phyloP scores from a whole-genome alignment of 2,888 invertebrate genomes.

The Cyaniris semiargus region DNA sequence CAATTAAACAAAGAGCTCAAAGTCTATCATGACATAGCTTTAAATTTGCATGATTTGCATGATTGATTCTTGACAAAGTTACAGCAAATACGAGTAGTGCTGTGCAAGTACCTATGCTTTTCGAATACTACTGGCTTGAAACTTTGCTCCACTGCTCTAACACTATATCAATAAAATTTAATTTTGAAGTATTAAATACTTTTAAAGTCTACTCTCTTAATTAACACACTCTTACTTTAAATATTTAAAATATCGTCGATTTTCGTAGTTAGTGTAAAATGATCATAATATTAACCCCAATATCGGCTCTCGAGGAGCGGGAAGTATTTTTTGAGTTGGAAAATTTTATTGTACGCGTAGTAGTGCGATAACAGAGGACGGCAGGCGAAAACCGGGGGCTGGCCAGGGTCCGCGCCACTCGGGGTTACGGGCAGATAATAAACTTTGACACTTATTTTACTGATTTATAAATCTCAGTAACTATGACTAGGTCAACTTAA shows the following conservation, averaged over 20 bases:
- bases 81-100: not conserved
- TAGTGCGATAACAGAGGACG: slow-evolving; percentile 17
- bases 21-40: too few species aligned
- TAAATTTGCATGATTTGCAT: not conserved
- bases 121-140: too few species aligned
- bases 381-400: slow-evolving; percentile 2
- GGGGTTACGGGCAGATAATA: not conserved
- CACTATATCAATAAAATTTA: too few species aligned
- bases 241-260: too few species aligned
- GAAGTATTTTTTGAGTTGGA: slow-evolving; percentile 26
- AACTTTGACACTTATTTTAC: not conserved
- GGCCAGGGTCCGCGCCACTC: not conserved
- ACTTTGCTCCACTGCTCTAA: too few species aligned
- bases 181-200: too few species aligned
- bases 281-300: slow-evolving; percentile 1
- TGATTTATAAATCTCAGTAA: not conserved
- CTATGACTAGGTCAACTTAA: too few species aligned
- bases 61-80: not conserved
- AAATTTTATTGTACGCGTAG: slow-evolving; percentile 26
- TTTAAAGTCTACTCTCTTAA: too few species aligned
- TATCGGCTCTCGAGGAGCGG: slow-evolving; percentile 3
- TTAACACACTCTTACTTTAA: too few species aligned
- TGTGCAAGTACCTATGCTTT: too few species aligned
- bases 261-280: not conserved
- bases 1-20: too few species aligned